These are phyloP conservation scores for Microcebus murinus DNA, from an alignment of 2,113 vertebrate species.

Conservation along the genomic window DNA sequence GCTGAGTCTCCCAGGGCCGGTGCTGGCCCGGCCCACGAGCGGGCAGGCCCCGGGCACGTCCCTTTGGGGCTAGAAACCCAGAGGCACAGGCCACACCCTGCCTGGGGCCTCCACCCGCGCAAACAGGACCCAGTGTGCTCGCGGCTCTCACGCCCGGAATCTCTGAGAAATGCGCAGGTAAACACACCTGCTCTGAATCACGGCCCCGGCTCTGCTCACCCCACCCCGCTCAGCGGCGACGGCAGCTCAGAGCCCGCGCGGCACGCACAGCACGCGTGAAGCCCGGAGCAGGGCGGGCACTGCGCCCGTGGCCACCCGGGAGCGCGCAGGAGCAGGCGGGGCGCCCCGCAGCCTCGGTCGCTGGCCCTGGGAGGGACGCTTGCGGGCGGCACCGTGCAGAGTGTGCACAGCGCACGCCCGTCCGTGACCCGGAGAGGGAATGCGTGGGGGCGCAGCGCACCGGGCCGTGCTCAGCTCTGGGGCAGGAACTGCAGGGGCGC, in stretches of 20 bases:
- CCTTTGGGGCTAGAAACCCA: background rate
- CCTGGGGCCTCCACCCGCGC: background rate
- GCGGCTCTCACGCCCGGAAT: background rate
- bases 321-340: rapidly evolving
- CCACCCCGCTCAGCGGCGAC: rapidly evolving
- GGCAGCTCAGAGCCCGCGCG: background rate
- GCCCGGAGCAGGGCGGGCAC: too few species aligned
- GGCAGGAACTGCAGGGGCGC: rapidly evolving
- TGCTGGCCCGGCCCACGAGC: background rate
- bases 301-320: background rate
- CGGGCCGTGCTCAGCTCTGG: background rate
- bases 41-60: background rate
- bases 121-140: background rate
- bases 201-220: background rate
- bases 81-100: background rate
- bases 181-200: background rate
- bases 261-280: background rate
- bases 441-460: rapidly evolving
- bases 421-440: rapidly evolving
- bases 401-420: too few species aligned
- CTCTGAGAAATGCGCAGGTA: background rate
- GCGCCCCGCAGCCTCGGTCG: background rate
- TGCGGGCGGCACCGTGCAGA: too few species aligned
- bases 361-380: rapidly evolving
- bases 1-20: background rate